phyloP scores from a whole-genome alignment of 2,797 vertebrate genomes.

The Hipposideros larvatus region DNA sequence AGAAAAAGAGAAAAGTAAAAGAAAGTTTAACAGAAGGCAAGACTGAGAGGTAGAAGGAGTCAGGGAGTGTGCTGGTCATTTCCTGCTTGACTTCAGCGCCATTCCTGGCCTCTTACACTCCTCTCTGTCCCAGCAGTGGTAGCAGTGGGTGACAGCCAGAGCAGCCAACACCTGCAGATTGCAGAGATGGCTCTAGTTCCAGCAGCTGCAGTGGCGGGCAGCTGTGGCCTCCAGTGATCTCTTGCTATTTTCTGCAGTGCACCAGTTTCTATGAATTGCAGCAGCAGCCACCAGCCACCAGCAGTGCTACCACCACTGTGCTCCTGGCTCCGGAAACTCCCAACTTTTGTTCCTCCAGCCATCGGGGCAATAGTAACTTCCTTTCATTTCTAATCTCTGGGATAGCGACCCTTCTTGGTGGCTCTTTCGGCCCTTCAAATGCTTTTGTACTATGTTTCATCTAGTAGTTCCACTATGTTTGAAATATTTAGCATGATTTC shows the following conservation, averaged over 20 bases:
- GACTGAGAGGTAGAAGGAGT: background rate
- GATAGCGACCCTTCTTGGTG: background rate
- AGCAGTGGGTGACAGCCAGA: background rate
- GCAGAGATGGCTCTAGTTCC: background rate
- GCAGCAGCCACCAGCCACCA: too few relatives aligned
- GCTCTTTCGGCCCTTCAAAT: background rate
- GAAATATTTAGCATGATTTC: background rate
- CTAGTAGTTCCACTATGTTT: background rate
- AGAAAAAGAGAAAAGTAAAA: background rate
- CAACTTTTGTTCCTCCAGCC: background rate
- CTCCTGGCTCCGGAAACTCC: background rate
- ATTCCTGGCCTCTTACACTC: background rate
- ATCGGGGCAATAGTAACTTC: background rate
- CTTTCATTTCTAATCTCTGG: background rate
- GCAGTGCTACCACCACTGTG: too few relatives aligned
- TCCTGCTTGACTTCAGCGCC: background rate
- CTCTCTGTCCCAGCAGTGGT: background rate
- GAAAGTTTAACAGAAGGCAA: background rate
- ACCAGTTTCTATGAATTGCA: background rate
- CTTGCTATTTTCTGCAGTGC: background rate
- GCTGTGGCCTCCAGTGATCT: background rate
- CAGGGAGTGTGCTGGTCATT: too few relatives aligned
- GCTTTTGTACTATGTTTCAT: background rate
- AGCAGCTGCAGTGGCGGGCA: background rate
- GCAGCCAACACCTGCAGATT: accelerated